A percentile compares a stretch with the other conserved stretches of the same genome.
Evolutionary conservation across 2,888 invertebrate genomes (phyloP).

Genomic region (Tryphoninae sp.): DNA sequence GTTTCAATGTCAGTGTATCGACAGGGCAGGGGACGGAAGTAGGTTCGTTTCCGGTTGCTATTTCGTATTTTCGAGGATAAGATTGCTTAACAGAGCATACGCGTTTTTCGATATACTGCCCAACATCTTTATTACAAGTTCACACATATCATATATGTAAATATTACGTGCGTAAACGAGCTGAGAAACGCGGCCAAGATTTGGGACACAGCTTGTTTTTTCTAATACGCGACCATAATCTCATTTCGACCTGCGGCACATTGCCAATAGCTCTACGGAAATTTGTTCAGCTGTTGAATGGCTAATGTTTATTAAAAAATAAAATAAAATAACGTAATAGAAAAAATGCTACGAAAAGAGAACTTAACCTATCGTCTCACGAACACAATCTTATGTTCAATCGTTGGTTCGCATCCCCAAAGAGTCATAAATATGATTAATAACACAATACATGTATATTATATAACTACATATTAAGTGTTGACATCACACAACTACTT

Average conservation of each 20-base stretch:
- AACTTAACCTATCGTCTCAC: constrained; percentile 29
- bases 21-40: too few species aligned
- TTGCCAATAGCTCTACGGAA: constrained; percentile 35
- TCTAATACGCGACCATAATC: constrained; percentile 13
- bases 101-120: constrained; percentile 19
- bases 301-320: constrained; percentile 56
- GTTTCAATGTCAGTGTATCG: too few species aligned
- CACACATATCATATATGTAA: background rate
- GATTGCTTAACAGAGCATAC: background rate
- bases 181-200: background rate
- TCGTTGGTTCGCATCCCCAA: constrained; percentile 22
- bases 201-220: constrained; percentile 18
- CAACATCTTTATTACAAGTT: constrained; percentile 39
- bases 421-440: constrained; percentile 57
- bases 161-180: background rate
- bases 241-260: constrained; percentile 10
- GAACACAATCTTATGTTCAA: constrained; percentile 36
- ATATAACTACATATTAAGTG: constrained; percentile 35
- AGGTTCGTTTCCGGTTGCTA: too few species aligned
- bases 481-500: constrained; percentile 54
- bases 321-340: constrained; percentile 54
- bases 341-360: constrained; percentile 55
- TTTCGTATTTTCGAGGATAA: background rate
- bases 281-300: constrained; percentile 19
- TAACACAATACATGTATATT: constrained; percentile 53